Evolutionary conservation across 2,888 invertebrate genomes (phyloP).

Genomic region (Leistus spinibarbis): DNA sequence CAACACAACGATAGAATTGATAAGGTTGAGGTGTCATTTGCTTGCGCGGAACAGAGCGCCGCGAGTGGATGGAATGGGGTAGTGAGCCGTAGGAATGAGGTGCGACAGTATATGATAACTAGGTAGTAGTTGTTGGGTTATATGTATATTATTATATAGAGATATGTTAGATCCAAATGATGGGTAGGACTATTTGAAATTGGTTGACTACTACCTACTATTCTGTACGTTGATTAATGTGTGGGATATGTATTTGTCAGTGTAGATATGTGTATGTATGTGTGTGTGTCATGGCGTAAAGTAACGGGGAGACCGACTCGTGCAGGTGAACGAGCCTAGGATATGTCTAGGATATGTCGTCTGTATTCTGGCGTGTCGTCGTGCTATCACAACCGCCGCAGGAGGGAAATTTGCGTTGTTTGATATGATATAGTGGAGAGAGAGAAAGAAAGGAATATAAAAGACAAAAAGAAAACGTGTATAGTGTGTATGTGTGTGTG

Average conservation of each 20-base stretch:
- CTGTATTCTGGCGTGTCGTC: constrained; percentile 7
- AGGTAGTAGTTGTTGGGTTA: neutral
- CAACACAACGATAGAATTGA: constrained; percentile 34
- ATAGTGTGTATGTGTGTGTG: neutral
- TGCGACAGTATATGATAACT: neutral
- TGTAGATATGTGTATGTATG: neutral
- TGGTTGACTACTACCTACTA: neutral
- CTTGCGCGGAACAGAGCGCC: neutral
- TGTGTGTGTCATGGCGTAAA: neutral
- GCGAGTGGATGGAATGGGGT: neutral
- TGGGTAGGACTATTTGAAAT: neutral
- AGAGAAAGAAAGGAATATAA: neutral
- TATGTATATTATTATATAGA: neutral
- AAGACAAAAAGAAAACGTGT: neutral
- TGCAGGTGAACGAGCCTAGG: constrained; percentile 3
- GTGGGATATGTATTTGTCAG: too few relatives aligned
- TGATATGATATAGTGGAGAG: constrained; percentile 18
- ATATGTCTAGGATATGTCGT: constrained; percentile 30
- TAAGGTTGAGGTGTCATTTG: neutral
- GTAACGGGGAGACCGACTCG: neutral
- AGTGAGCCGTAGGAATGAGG: neutral
- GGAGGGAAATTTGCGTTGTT: constrained; percentile 13
- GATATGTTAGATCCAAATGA: neutral
- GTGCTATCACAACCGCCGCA: constrained; percentile 34
- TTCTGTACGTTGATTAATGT: too few relatives aligned